Base-by-base conservation (phyloP, 1,140 invertebrate species). In the Trinorchestia longiramus region DNA sequence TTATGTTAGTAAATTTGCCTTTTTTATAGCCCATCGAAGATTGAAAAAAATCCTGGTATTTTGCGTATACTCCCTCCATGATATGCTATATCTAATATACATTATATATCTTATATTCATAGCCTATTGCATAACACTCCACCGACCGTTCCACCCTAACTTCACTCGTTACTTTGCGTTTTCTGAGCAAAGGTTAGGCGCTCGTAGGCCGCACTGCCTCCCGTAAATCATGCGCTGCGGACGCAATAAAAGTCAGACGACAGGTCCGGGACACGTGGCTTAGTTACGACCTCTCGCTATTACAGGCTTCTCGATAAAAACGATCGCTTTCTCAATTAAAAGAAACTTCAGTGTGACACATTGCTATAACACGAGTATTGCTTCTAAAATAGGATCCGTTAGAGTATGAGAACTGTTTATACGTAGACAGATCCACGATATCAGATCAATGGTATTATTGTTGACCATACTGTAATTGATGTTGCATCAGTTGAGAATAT, bases 221-320 rank as follows among this genome's bases (percentile, higher is more conserved):
- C 28, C 62, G 62, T 77, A 77, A 77, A 77, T 77, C 62, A 77
- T 3, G 62, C 1, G 28, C 62, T 77, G 88, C 88, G 88, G 88
- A 90, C 43, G 88, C 88, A 90, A 90, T 90, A 90, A 90, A 90
- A 90, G 41, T 43, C 43, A 36, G 88, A 90, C 43, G 88, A 90
- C 88, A 90, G 88, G 41, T 43, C 88, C 88, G 88, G 88, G 43
- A 90, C 43, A 41, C 36, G 41, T 90, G 88, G 88, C 88, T 77
- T 43, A 90, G 36, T 90, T 90, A 42, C 43, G 88, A 90, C 88
- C 43, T 42, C 23, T 41, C 28, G n/a, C 43, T 42, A 42, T 90
- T 90, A 90, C 41, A 36, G 62, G 62, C 8, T 28, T 28, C 15
- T 77, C 62, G 28, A 77, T 77, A 77, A 77, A 77, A 77, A 77